Evolutionary conservation across 2,888 invertebrate genomes (phyloP), one percentile per base, ranked within the genome.

Genomic region (Archaeoteleia sp.): DNA sequence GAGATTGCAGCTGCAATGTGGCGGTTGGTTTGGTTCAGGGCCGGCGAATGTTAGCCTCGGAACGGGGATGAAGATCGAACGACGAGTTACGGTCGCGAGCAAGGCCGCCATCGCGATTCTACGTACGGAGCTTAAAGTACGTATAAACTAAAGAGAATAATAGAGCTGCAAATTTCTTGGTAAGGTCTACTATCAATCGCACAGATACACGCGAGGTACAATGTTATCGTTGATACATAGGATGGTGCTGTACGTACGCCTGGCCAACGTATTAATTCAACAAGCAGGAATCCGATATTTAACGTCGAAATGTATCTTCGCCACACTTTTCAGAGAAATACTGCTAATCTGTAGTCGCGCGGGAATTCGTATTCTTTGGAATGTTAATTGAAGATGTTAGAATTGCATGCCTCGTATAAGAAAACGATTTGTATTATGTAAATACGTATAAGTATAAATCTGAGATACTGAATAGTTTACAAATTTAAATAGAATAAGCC

Each of bases 121-220:
- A 70, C 70, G 63, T 67, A 62, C 62, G 58, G 48, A 53, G 66
- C 65, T 70, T 70, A 63, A 70, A 63, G 67, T 67, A 70, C 66
- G 60, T 70, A 70, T 63, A 49, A 55, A 67, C 62, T 70, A 72
- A 72, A 70, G 70, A 70, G 73, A 61, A 70, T 73, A 74, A 74
- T 74, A 74, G 70, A 57, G 67, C 68, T 70, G 71, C 75, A 74
- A 75, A 72, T 74, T 74, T 74, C 71, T 74, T 60, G 71, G 49
- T 70, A 65, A 71, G 49, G 70, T 58, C 62, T 70, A 58, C 70
- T 67, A 67, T 66, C 70, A 70, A 70, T 70, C 62, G 70, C 62
- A 48, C 55, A 53, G 67, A 58, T 67, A 67, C 67, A 70, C 67
- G 67, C 67, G 49, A 65, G 70, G 53, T 70, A 67, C 70, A 70